Evolutionary conservation across 2,797 vertebrate species (phyloP).

Genomic region (Eulemur albifrons): DNA sequence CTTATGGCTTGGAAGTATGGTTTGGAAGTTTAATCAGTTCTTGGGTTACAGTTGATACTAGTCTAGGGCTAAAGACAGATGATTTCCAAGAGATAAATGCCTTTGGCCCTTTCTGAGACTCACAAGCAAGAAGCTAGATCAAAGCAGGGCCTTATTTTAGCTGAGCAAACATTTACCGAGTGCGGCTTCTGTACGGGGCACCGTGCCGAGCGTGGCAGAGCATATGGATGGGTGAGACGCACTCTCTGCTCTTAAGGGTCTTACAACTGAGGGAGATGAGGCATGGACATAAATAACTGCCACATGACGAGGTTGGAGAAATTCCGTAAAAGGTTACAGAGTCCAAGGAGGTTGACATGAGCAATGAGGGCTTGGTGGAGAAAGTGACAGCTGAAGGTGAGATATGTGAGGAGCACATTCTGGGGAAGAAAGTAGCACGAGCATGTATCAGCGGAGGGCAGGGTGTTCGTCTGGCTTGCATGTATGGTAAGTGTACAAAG

Average conservation of each 20-base stretch:
- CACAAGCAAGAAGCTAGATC: constrained; percentile 8
- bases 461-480: neutral
- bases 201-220: neutral
- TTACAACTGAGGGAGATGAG: neutral
- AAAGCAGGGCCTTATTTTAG: constrained; percentile 2
- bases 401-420: neutral
- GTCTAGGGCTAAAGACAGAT: neutral
- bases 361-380: neutral
- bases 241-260: neutral
- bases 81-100: constrained; percentile 42
- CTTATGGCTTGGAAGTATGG: constrained; percentile 28
- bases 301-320: neutral
- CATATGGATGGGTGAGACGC: neutral
- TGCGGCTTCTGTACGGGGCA: neutral
- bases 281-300: neutral
- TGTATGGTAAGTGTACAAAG: too few relatives aligned
- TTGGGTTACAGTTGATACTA: neutral
- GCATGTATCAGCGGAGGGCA: neutral
- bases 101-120: neutral
- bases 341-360: neutral
- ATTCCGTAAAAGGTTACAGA: neutral
- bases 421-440: neutral
- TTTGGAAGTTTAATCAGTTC: constrained; percentile 39
- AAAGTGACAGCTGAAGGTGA: neutral
- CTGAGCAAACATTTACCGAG: neutral